Conservation (phyloP, 2,113 vertebrate genomes). For the Macrotus californicus region DNA sequence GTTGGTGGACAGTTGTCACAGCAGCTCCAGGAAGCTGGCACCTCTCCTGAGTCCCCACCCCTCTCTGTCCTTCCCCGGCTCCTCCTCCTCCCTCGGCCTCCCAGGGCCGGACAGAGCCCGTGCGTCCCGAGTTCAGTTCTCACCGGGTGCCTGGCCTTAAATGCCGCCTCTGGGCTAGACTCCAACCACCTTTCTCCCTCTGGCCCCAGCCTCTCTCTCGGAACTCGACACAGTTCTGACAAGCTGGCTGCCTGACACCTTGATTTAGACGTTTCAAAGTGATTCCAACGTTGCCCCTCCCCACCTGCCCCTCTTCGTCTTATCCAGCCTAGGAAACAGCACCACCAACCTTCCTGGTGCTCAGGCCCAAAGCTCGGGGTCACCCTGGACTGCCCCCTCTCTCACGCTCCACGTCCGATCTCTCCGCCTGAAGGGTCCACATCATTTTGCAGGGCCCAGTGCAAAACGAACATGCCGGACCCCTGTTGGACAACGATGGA, state of each 20-base stretch:
- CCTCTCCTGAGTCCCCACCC: background rate
- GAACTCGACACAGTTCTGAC: background rate
- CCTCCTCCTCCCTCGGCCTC: accelerated
- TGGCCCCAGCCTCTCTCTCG: background rate
- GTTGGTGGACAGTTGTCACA: background rate
- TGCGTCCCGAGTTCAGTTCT: accelerated
- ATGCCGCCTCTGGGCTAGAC: background rate
- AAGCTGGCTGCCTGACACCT: accelerated
- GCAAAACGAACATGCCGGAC: accelerated
- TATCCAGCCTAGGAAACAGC: accelerated
- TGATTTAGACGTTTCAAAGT: background rate
- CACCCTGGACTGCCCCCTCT: background rate
- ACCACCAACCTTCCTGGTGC: accelerated
- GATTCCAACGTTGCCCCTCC: background rate
- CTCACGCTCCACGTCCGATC: accelerated
- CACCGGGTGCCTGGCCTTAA: accelerated
- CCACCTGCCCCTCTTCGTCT: background rate
- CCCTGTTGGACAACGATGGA: accelerated
- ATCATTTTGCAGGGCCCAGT: accelerated
- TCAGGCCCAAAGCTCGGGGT: background rate
- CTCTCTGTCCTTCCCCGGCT: background rate
- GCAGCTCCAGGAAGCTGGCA: background rate
- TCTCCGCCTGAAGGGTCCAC: accelerated
- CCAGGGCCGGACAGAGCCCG: accelerated
- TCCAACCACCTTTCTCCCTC: accelerated